Base-by-base conservation (phyloP, 2,113 vertebrate species). In the Sphaerodactylus townsendi region DNA sequence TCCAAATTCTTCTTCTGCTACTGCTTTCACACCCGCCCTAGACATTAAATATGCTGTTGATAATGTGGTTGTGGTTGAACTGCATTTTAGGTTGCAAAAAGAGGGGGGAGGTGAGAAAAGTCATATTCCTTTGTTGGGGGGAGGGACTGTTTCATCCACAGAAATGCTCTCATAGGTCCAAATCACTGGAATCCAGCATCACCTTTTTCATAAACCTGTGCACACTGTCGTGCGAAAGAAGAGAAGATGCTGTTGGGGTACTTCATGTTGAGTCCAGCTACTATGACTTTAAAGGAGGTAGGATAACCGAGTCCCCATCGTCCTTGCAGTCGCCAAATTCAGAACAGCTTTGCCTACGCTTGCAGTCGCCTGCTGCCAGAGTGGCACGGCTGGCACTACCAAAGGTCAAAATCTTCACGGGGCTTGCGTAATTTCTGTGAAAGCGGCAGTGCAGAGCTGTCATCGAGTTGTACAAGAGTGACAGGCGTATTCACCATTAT, bases 371-470 rank as follows among this genome's bases (percentile, higher is more conserved):
- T 10, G 2, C 53, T 73, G 59, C 64, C 41, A 28, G 11, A 83
- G 87, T 87, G 87, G 86, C 37, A 86, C 84, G 83, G 39, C 81
- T 87, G 33, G 2, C 37, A 64, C 79, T 48, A 80, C 86, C 48
- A 83, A 65, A 86, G 84, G 72, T 79, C 87, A 2, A 64, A 83
- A 86, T 56, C 79, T 86, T 5, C 68, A 44, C 87, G 88, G 50
- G 87, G 92, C 50, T 93, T 89, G 90, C 85, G 85, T 81, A 93
- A 90, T 9, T 1, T 65, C 50, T 81, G 0, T 0, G 71, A 89
- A 89, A 90, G 73, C 65, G 90, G 83, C 90, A 90, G 74, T 23
- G 74, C 74, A 85, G 74, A 0, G 87, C 90, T 85, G 88, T 84
- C 81, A 0, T 82, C 35, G 79, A 81, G 88, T 74, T 89, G 83